Evolutionary conservation across 1,140 invertebrate genomes (phyloP).

Genomic region (Agraylea sexmaculata): DNA sequence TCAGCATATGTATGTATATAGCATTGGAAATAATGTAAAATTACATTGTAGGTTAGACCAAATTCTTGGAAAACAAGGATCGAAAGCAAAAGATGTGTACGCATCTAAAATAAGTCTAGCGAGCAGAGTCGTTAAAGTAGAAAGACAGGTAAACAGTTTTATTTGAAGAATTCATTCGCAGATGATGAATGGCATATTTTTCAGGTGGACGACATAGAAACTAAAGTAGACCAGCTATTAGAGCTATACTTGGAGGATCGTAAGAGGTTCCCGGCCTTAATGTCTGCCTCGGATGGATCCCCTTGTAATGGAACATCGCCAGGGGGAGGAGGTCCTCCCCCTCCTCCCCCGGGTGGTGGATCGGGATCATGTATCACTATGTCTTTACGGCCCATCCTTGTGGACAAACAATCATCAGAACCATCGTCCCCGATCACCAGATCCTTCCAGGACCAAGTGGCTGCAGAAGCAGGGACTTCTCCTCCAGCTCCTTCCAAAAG

Average conservation of each 20-base stretch:
- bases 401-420: constrained; percentile 66
- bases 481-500: constrained; percentile 31
- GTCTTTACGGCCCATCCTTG: constrained; percentile 48
- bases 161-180: constrained; percentile 3
- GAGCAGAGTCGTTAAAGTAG: constrained; percentile 87
- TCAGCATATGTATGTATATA: too few relatives aligned
- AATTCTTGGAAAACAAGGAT: constrained; percentile 87
- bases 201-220: constrained; percentile 87
- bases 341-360: constrained; percentile 11
- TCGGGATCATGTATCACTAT: constrained; percentile 19
- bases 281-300: constrained; percentile 20
- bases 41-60: constrained; percentile 77
- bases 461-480: constrained; percentile 23
- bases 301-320: constrained; percentile 9
- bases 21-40: too few relatives aligned
- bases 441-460: constrained; percentile 32
- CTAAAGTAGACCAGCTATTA: constrained; percentile 84
- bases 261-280: constrained; percentile 46
- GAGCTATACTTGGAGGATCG: constrained; percentile 88
- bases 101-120: constrained; percentile 88
- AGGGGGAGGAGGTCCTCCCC: constrained; percentile 22
- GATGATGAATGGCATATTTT: constrained; percentile 20
- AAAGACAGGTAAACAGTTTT: constrained; percentile 66
- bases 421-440: constrained; percentile 57
- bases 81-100: constrained; percentile 86